Evolutionary conservation across 2,888 invertebrate genomes (phyloP).

Genomic region (Clitarchus hookeri): DNA sequence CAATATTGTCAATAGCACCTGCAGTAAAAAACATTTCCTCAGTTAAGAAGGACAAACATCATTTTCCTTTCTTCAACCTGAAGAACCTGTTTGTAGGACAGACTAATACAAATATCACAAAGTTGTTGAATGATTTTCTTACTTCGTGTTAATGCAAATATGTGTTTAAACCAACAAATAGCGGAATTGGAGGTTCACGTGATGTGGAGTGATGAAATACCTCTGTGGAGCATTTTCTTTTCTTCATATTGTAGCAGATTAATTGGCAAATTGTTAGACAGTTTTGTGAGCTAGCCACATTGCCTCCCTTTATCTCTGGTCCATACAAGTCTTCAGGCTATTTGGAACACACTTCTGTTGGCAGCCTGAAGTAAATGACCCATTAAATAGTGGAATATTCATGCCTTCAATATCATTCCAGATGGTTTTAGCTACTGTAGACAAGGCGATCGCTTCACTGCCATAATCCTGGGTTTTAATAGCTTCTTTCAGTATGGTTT

Average conservation of each 20-base stretch:
- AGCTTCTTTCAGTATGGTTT: no score
- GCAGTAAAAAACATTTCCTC: not conserved
- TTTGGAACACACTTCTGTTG: not conserved
- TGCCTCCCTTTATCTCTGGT: not conserved
- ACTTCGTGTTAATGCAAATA: conserved; percentile 15
- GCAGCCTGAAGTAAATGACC: not conserved
- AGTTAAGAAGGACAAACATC: not conserved
- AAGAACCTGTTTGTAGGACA: not conserved
- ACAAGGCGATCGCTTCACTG: not conserved
- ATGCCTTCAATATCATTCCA: not conserved
- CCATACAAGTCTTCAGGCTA: not conserved
- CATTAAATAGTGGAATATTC: not conserved
- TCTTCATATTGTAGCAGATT: not conserved
- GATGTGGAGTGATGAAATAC: not conserved
- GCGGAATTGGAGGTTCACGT: not conserved
- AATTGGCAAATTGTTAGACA: not conserved
- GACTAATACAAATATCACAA: not conserved
- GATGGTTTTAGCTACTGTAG: not conserved
- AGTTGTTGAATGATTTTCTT: not conserved
- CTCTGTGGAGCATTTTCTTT: not conserved
- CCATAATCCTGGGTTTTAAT: not conserved
- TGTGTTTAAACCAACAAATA: not conserved
- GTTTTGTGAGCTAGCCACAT: not conserved
- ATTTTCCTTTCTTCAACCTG: not conserved
- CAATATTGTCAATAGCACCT: not conserved